Evolutionary conservation across 2,797 vertebrate genomes (phyloP), one percentile per base, ranked within the genome.

Genomic region (Myripristis jacobus): DNA sequence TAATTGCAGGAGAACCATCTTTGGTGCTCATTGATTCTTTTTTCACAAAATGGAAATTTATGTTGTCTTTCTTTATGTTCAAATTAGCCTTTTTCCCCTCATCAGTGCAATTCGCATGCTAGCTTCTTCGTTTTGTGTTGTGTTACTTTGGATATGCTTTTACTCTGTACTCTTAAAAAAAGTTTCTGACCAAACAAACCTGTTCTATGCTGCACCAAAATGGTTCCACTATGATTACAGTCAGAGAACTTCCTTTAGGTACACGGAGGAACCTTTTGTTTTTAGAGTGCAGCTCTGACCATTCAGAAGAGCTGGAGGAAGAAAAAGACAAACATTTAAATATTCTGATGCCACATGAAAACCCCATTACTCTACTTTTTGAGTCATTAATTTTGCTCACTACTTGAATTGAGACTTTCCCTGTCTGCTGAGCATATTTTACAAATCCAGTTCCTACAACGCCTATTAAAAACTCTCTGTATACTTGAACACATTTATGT

Each of bases 281-380:
- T 85, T 79, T 2, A 57, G 73, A 87, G 76, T 83, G 72, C 51
- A 53, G 25, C 62, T 1, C 70, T 65, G 70, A 70, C 27, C 41
- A 0, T 51, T 81, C 80, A 85, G 79, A 41, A 67, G 77, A 77
- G 38, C 79, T 22, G 76, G 21, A 84, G 75, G 71, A 71, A 18
- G 55, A 34, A 22, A 11, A 5, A 21, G 16, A 62, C 59, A 34
- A 27, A 34, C 2, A n/a, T 62, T 56, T 27, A 25, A n/a, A 6
- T 47, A 8, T 36, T 48, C 52, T 68, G 43, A 19, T 6, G 47
- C 19, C 27, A 19, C 1, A 22, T 57, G 16, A 75, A 72, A 71
- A 69, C 52, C 74, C 58, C 38, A 13, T 19, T 15, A 71, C 62
- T 73, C 53, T 41, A 2, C 9, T 36, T 36, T 36, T 36, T 9